Evolutionary conservation across 2,113 vertebrate species (phyloP).

Genomic region (Sitta europaea): DNA sequence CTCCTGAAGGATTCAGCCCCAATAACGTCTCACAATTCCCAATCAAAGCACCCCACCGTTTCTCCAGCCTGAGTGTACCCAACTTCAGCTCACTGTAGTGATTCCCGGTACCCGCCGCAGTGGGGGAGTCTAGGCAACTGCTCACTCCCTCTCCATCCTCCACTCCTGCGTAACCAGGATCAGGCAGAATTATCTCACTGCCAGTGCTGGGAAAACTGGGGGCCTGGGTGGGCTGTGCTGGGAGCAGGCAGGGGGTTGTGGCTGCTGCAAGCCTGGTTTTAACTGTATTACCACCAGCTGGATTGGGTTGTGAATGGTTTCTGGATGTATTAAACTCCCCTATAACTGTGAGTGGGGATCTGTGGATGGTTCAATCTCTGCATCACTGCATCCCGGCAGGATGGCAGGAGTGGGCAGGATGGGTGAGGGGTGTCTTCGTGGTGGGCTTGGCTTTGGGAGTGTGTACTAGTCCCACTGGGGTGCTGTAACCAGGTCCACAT

Average conservation of each 20-base stretch:
- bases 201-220: background rate
- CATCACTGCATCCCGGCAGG: accelerated
- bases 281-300: accelerated
- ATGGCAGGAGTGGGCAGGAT: background rate
- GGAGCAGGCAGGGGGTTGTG: background rate
- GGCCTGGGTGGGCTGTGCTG: background rate
- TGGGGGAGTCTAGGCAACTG: background rate
- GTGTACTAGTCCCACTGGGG: too few species aligned
- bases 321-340: background rate
- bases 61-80: background rate
- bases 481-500: background rate
- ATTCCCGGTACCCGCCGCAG: accelerated
- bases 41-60: accelerated
- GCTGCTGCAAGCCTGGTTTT: background rate
- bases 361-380: background rate
- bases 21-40: background rate
- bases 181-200: background rate
- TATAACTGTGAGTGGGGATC: accelerated
- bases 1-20: background rate
- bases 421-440: background rate
- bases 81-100: accelerated
- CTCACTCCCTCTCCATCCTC: background rate
- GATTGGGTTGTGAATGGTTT: background rate
- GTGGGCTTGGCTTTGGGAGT: background rate
- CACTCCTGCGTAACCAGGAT: background rate